These are phyloP conservation scores for Aphelenchoides bicaudatus DNA, from an alignment of 2,888 invertebrate species.

Conservation along the genomic window DNA sequence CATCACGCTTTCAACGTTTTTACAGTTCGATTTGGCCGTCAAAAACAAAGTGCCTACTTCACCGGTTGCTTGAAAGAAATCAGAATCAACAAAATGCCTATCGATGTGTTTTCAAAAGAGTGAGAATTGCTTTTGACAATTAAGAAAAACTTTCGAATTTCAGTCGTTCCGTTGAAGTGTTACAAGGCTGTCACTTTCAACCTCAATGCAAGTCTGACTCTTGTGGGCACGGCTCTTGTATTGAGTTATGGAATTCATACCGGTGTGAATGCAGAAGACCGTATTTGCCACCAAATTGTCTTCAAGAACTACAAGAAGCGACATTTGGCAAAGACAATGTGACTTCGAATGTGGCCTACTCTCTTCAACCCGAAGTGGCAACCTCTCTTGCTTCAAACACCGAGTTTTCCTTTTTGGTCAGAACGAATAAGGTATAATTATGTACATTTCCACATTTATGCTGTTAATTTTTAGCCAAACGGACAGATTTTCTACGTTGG, in stretches of 20 bases:
- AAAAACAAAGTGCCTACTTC: conserved; percentile 31
- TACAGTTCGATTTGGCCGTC: conserved; percentile 40
- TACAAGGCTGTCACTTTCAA: conserved; percentile 41
- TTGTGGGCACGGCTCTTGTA: conserved; percentile 49
- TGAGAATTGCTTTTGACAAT: conserved; percentile 19
- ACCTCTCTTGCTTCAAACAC: conserved; percentile 30
- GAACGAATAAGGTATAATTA: conserved; percentile 43
- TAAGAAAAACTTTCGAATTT: conserved; percentile 5
- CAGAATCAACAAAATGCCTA: conserved; percentile 27
- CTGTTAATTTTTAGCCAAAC: too few species aligned
- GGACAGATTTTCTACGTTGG: conserved; percentile 47
- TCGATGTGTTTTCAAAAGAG: conserved; percentile 26
- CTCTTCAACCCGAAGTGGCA: conserved; percentile 19
- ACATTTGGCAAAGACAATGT: conserved; percentile 50
- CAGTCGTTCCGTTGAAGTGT: conserved; percentile 36
- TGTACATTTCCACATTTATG: too few species aligned
- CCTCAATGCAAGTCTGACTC: conserved; percentile 43
- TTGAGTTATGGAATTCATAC: too few species aligned
- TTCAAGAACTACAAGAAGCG: conserved; percentile 41
- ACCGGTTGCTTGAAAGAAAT: conserved; percentile 53
- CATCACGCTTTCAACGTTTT: conserved; percentile 37
- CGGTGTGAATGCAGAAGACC: conserved; percentile 46
- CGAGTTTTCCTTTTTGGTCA: conserved; percentile 45
- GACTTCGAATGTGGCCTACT: conserved; percentile 16
- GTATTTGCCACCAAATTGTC: conserved; percentile 48